Conservation (phyloP, 2,888 invertebrate genomes). For the Achlya flavicornis region DNA sequence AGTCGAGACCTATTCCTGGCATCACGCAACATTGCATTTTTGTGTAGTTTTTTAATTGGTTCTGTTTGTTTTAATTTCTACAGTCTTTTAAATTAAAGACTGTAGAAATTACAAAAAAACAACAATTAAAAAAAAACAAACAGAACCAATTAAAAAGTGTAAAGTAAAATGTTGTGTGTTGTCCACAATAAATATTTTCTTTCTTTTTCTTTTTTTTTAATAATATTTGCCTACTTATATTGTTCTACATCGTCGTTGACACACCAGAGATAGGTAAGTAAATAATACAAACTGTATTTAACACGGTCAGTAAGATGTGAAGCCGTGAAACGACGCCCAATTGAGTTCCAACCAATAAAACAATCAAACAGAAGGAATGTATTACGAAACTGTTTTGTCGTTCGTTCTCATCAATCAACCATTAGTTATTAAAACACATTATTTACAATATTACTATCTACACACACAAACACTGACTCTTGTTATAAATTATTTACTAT, state of each 20-base stretch:
- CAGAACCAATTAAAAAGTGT: no score
- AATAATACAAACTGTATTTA: not conserved
- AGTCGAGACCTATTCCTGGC: no score
- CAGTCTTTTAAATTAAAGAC: no score
- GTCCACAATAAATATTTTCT: no score
- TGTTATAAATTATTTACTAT: slow-evolving; percentile 71
- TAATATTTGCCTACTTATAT: not conserved
- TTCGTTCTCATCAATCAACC: not conserved
- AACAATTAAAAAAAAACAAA: no score
- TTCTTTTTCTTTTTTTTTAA: no score
- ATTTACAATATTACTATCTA: slow-evolving; percentile 65
- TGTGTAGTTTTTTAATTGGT: no score
- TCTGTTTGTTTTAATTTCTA: no score
- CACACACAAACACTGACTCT: slow-evolving; percentile 79
- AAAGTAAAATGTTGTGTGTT: no score
- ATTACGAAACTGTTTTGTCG: not conserved
- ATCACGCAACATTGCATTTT: no score
- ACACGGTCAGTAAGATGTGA: not conserved
- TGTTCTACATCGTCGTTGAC: not conserved
- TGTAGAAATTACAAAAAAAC: no score
- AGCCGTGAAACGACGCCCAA: not conserved
- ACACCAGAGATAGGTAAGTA: not conserved
- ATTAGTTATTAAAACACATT: slow-evolving; percentile 10
- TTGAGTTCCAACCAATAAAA: not conserved
- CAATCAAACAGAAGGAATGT: not conserved